Evolutionary conservation across 2,113 vertebrate genomes (phyloP).

Genomic region (Microtus montanus): DNA sequence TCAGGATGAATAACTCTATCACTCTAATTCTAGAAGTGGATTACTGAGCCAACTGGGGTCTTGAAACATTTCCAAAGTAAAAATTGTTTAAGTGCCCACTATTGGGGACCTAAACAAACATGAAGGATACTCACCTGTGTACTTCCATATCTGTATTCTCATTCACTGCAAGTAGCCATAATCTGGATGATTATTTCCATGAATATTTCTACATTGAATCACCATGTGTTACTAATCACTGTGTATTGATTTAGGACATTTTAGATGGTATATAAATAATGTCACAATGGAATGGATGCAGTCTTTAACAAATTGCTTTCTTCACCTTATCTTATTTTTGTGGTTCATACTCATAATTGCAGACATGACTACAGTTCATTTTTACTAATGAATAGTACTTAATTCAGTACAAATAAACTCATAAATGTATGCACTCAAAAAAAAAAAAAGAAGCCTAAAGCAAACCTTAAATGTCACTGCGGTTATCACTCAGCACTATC

Average conservation of each 20-base stretch:
- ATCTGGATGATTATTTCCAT: not conserved
- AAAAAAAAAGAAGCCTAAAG: conserved; percentile 1
- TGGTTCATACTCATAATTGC: not conserved
- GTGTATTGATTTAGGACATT: not conserved
- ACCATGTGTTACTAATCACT: not conserved
- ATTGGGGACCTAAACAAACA: not conserved
- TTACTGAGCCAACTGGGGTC: not conserved
- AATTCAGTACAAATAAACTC: not conserved
- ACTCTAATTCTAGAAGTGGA: not conserved
- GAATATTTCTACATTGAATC: not conserved
- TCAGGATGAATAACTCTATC: not conserved
- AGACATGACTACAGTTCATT: not conserved
- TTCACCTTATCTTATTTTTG: not conserved
- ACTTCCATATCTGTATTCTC: not conserved
- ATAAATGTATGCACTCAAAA: not conserved
- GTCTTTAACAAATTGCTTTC: not conserved
- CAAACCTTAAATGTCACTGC: not conserved
- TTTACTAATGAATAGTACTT: not conserved
- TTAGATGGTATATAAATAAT: not conserved
- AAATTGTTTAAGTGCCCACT: not conserved
- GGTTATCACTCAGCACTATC: not conserved
- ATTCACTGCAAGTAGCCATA: not conserved
- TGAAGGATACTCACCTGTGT: not conserved
- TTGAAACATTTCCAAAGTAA: not conserved
- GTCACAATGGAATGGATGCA: not conserved